Percentiles rank a stretch among this genome's conserved stretches.
These are phyloP conservation scores for Drosophila emarginata DNA, from an alignment of 2,888 invertebrate genomes.

Conservation along the genomic window DNA sequence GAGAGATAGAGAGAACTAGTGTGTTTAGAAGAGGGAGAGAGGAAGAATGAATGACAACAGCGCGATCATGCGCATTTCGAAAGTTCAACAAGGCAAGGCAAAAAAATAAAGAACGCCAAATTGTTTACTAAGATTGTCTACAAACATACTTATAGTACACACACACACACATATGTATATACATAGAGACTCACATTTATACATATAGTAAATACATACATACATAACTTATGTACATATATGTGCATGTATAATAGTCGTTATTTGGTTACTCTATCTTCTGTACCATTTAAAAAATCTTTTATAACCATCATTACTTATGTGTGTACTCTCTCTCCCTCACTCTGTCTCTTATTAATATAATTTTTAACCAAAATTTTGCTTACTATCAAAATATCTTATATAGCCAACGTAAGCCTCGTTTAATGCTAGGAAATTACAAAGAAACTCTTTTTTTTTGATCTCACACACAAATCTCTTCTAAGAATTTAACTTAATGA, in stretches of 20 bases:
- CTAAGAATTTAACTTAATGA: too few species aligned
- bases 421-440: too few species aligned
- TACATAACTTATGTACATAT: neutral
- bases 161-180: neutral
- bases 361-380: too few species aligned
- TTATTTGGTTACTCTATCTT: neutral
- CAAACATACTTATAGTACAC: conserved; percentile 4
- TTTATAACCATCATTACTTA: neutral
- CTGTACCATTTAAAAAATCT: neutral
- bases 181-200: neutral
- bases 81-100: conserved; percentile 55
- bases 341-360: too few species aligned
- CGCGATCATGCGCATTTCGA: conserved; percentile 53
- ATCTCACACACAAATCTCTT: too few species aligned
- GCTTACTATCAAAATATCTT: too few species aligned
- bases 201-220: neutral
- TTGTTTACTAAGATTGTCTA: conserved; percentile 11
- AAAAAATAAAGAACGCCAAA: conserved; percentile 13
- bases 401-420: too few species aligned
- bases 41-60: conserved; percentile 9
- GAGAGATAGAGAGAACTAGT: neutral
- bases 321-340: too few species aligned
- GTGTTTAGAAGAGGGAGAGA: neutral
- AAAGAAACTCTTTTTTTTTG: too few species aligned
- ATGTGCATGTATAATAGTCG: neutral